Conservation (phyloP, 2,113 vertebrate genomes). For the Aythya baeri region DNA sequence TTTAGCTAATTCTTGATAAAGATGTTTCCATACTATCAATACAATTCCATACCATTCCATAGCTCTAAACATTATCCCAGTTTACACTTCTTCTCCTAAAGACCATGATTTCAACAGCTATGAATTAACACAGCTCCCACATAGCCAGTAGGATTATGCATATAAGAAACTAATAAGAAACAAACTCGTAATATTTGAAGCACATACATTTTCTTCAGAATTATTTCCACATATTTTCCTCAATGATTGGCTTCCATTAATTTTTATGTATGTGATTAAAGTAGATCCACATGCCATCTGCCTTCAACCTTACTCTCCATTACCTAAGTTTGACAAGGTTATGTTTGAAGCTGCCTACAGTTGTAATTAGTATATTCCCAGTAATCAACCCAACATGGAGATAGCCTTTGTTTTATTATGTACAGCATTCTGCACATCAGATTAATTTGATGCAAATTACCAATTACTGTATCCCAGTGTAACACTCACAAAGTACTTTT, state of each 20-base stretch:
- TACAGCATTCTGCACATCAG: background rate
- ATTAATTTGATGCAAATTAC: conserved; percentile 15
- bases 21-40: background rate
- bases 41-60: too few species aligned
- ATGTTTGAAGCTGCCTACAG: conserved; percentile 13
- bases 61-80: background rate
- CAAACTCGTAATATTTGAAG: background rate
- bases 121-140: conserved; percentile 9
- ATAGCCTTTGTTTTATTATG: conserved; percentile 22
- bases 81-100: background rate
- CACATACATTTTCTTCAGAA: background rate
- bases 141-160: background rate
- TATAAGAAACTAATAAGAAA: background rate
- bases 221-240: conserved; percentile 13
- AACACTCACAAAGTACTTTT: background rate
- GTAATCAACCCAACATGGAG: background rate
- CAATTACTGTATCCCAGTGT: background rate
- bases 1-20: conserved; percentile 19
- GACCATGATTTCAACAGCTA: background rate
- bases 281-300: conserved; percentile 9
- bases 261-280: background rate
- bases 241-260: background rate
- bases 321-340: background rate
- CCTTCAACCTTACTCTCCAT: conserved; percentile 4
- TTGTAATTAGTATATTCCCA: conserved; percentile 48